These are phyloP conservation scores for Tretioscincus oriximinensis DNA, from an alignment of 2,113 vertebrate species.

Conservation along the genomic window DNA sequence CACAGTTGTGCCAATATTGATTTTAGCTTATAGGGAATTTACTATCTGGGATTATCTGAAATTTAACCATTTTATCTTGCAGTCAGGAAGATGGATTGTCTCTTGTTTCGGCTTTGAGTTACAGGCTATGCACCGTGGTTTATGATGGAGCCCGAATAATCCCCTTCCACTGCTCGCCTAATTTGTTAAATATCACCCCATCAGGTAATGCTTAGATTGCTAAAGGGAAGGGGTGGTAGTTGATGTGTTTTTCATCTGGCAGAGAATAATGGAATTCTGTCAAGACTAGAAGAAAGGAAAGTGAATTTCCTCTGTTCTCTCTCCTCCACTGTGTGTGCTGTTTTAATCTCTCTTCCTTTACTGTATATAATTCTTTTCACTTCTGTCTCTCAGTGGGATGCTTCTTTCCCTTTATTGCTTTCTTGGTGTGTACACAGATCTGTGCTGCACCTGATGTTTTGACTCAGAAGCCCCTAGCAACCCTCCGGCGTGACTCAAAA, in stretches of 20 bases:
- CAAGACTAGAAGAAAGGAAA: conserved; percentile 53
- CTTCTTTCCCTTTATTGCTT: conserved; percentile 33
- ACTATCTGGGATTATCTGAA: conserved; percentile 74
- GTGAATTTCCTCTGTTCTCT: conserved; percentile 34
- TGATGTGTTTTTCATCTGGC: conserved; percentile 17
- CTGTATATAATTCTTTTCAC: conserved; percentile 29
- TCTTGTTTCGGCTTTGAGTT: fast-evolving
- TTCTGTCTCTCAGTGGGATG: conserved; percentile 32
- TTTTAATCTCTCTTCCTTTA: conserved; percentile 23
- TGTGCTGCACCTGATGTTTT: conserved; percentile 28
- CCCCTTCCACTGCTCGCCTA: fast-evolving
- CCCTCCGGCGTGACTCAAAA: conserved; percentile 30
- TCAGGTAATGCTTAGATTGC: background rate
- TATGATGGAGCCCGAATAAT: background rate
- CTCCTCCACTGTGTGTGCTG: background rate
- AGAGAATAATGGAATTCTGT: conserved; percentile 36
- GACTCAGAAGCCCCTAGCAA: conserved; percentile 18
- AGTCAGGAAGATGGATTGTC: conserved; percentile 39
- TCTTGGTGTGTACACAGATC: conserved; percentile 26
- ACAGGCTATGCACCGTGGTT: fast-evolving
- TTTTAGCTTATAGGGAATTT: conserved; percentile 83
- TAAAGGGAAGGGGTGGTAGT: background rate
- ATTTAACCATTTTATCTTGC: conserved; percentile 56
- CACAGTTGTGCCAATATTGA: conserved; percentile 84
- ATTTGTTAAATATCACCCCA: background rate